phyloP scores from a whole-genome alignment of 2,113 vertebrate genomes.

The Varanus salvator region DNA sequence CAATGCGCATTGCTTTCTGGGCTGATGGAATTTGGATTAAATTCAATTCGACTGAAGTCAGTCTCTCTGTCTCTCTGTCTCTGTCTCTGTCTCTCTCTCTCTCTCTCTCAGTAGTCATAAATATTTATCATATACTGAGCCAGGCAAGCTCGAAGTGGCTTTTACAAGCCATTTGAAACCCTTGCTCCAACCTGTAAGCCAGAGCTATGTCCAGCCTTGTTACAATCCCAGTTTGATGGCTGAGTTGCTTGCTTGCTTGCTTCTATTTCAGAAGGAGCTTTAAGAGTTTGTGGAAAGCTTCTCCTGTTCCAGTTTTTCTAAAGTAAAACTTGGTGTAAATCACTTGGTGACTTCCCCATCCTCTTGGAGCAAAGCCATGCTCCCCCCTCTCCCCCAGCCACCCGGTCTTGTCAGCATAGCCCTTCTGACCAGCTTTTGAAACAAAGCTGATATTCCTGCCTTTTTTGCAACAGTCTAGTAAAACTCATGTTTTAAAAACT shows the following conservation, averaged over 20 bases:
- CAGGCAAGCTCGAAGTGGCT: neutral
- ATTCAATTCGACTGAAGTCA: slow-evolving; percentile 17
- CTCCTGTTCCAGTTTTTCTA: neutral
- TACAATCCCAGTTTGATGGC: neutral
- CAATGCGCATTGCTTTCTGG: neutral
- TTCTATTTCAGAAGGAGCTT: neutral
- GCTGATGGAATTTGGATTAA: slow-evolving; percentile 20
- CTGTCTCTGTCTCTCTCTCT: neutral
- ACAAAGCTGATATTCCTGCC: neutral
- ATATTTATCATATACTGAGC: neutral
- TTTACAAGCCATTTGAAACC: slow-evolving; percentile 7
- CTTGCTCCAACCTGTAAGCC: neutral
- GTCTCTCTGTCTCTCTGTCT: neutral
- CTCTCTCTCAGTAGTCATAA: slow-evolving; percentile 11
- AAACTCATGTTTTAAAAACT: slow-evolving; percentile 11
- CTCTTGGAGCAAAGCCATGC: neutral
- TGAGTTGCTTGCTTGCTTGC: neutral
- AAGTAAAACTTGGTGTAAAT: slow-evolving; percentile 43
- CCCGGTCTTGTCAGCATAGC: neutral
- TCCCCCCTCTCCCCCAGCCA: neutral
- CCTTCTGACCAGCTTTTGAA: slow-evolving; percentile 25
- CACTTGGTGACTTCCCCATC: neutral
- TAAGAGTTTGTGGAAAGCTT: neutral
- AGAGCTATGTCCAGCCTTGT: slow-evolving; percentile 13
- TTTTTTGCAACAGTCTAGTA: slow-evolving; percentile 17